phyloP scores from a whole-genome alignment of 2,888 invertebrate species.

The Venustoraphidia nigricollis region DNA sequence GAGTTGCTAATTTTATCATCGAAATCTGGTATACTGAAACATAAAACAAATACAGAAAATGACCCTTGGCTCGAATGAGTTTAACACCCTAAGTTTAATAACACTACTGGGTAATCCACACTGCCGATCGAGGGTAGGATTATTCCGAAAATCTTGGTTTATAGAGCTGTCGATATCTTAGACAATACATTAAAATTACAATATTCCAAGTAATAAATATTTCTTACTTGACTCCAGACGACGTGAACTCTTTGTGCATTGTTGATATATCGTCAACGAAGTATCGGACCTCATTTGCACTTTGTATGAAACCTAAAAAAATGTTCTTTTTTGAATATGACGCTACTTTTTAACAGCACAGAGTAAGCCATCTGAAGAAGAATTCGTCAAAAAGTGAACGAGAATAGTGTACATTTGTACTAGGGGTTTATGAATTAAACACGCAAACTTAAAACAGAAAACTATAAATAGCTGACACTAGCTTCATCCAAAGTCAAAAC shows the following conservation, averaged over 20 bases:
- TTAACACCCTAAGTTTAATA: neutral
- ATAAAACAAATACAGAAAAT: neutral
- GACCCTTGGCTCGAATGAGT: neutral
- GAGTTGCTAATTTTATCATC: constrained; percentile 21
- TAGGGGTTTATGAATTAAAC: no score
- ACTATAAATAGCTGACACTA: no score
- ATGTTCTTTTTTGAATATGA: constrained; percentile 14
- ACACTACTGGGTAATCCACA: no score
- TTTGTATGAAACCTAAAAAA: constrained; percentile 53
- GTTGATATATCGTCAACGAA: constrained; percentile 45
- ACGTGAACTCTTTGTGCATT: constrained; percentile 30
- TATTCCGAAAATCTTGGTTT: no score
- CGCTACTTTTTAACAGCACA: constrained; percentile 4
- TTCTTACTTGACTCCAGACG: neutral
- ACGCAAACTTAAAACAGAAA: no score
- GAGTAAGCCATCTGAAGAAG: constrained; percentile 3
- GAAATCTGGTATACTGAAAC: constrained; percentile 1
- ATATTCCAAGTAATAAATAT: neutral
- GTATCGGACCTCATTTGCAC: constrained; percentile 51
- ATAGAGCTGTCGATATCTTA: no score
- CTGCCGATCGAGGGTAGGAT: no score
- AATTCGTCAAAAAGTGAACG: no score
- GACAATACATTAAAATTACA: neutral
- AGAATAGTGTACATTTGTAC: no score
- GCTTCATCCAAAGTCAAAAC: no score